Evolutionary conservation across 2,113 vertebrate species (phyloP).

Genomic region (Paratilapia polleni): DNA sequence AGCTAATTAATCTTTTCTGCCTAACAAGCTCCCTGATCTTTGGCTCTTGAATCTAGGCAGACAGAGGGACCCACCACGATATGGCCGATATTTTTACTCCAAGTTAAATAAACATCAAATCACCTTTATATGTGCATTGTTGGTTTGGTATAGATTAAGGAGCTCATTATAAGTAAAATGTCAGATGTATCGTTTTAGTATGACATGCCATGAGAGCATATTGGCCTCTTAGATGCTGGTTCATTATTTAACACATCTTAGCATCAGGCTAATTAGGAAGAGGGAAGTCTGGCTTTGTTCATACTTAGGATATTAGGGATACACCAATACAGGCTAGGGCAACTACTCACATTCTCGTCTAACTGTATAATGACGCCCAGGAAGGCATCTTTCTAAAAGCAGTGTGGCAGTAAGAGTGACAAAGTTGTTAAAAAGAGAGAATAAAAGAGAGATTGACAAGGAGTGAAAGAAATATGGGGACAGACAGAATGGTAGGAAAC

Average conservation of each 20-base stretch:
- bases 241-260: constrained; percentile 27
- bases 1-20: constrained; percentile 34
- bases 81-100: not conserved
- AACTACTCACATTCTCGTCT: not conserved
- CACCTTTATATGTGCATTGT: not conserved
- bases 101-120: constrained; percentile 25
- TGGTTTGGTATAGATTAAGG: not conserved
- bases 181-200: constrained; percentile 12
- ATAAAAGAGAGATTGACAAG: constrained; percentile 6
- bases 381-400: not conserved
- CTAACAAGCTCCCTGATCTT: constrained; percentile 31
- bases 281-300: constrained; percentile 35
- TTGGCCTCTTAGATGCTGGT: constrained; percentile 37
- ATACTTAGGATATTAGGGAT: not conserved
- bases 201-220: constrained; percentile 23
- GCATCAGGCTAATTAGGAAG: constrained; percentile 36
- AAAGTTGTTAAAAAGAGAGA: constrained; percentile 8
- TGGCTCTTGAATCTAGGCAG: not conserved
- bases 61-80: not conserved
- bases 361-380: constrained; percentile 15
- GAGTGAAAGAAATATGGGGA: not conserved
- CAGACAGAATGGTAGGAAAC: not conserved
- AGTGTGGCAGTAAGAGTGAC: not conserved
- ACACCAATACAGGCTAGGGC: not conserved
- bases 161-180: constrained; percentile 29